Evolutionary conservation across 1,140 invertebrate species (phyloP).

Genomic region (Ephestia elutella): DNA sequence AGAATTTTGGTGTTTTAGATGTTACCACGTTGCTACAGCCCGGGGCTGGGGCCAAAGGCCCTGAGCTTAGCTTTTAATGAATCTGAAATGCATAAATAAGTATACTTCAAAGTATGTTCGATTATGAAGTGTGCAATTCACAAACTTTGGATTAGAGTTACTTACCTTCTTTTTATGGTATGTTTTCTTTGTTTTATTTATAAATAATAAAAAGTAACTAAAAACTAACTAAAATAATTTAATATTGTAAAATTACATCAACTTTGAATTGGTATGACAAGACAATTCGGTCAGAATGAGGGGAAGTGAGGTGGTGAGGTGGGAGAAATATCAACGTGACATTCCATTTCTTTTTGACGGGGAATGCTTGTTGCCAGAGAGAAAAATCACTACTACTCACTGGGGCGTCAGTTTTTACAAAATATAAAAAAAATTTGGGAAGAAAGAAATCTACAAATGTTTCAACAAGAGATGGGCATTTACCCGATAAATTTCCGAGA

Average conservation of each 20-base stretch:
- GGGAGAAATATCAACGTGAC: slow-evolving; percentile 45
- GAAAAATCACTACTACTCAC: too few species aligned
- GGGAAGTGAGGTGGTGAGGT: slow-evolving; percentile 7
- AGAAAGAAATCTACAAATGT: too few species aligned
- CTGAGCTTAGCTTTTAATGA: slow-evolving; percentile 21
- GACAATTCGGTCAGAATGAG: slow-evolving; percentile 48
- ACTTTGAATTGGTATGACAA: slow-evolving; percentile 48
- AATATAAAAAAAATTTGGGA: too few species aligned
- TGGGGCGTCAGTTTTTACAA: too few species aligned
- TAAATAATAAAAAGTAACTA: slow-evolving; percentile 38
- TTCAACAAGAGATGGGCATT: too few species aligned
- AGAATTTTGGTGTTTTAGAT: slow-evolving; percentile 18
- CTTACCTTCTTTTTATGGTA: slow-evolving; percentile 40
- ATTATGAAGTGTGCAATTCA: slow-evolving; percentile 14
- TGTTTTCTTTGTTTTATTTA: slow-evolving; percentile 30
- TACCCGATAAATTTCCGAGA: too few species aligned
- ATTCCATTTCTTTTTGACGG: slow-evolving; percentile 7
- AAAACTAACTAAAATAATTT: slow-evolving; percentile 61
- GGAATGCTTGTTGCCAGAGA: too few species aligned
- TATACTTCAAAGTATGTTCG: slow-evolving; percentile 14
- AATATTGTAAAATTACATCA: slow-evolving; percentile 45
- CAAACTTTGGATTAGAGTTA: slow-evolving; percentile 17
- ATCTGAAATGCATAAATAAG: slow-evolving; percentile 47
- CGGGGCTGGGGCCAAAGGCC: slow-evolving; percentile 62
- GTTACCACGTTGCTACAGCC: slow-evolving; percentile 25